Base-by-base conservation (phyloP, 2,888 invertebrate species). In the Leucania comma region DNA sequence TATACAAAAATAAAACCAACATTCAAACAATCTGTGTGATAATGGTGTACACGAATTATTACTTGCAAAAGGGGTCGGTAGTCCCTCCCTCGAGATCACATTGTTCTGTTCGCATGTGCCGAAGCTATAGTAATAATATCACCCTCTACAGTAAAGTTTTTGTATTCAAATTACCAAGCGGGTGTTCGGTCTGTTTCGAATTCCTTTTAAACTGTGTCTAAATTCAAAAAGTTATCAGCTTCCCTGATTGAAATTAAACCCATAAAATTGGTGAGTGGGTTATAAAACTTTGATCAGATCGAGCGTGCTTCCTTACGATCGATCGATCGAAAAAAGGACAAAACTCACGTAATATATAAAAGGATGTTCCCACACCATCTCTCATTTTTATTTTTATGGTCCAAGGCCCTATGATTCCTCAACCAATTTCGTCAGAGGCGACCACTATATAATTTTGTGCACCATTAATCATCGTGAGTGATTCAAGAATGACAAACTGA, bases 401-500 rank as follows among this genome's bases (percentile, higher is more conserved):
- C 89, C 83, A 82, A 85, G 88, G 85, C 84, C 86, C 88, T 87
- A 88, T 90, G 87, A 86, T 88, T 89, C 87, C 79, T 78, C 86
- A 86, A 90, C 90, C 93, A 93, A 94, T 95, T 94, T 93, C 85
- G 90, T 90, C 87, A 80, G 88, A 86, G 78, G 86, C 89, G 85
- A 87, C 89, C 90, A 93, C 93, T 92, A 90, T 94, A 91, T 95
- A 95, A 95, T 95, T 95, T 95, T 86, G 89, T 86, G 83, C 68
- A 81, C 86, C 92, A 94, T 95, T 92, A 93, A 95, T 94, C 94
- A 93, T 93, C 78, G 63, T 72, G 85, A 78, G 88, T 87, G 88
- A 91, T 90, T 88, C 85, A 87, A 91, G 90, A 93, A 92, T 93
- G 94, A 94, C 94, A 93, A 91, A 89, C 80, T 86, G 83, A 81